Conservation (phyloP, 2,113 vertebrate genomes). For the Rhinopomastus cyanomelas region DNA sequence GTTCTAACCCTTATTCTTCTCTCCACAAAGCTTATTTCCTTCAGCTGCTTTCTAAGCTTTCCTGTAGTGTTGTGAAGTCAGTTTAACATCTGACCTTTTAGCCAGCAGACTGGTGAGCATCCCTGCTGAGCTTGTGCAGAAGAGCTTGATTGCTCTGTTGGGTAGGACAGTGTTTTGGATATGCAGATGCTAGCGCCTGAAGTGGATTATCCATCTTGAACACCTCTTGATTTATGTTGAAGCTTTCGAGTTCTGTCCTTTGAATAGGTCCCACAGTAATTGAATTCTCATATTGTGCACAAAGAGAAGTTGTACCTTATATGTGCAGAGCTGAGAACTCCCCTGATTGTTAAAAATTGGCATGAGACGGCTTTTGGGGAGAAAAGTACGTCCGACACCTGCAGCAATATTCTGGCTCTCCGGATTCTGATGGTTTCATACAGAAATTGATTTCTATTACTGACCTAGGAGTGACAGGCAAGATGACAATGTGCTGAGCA, state of each 20-base stretch:
- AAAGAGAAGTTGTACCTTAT: neutral
- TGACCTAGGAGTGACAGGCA: conserved; percentile 9
- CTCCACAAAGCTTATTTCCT: neutral
- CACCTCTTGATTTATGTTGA: conserved; percentile 22
- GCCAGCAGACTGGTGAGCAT: conserved; percentile 5
- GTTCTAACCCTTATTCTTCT: neutral
- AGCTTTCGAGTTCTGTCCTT: conserved; percentile 14
- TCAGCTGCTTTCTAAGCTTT: neutral
- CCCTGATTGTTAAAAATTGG: neutral
- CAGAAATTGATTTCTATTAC: conserved; percentile 50
- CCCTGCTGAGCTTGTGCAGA: neutral
- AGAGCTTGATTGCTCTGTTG: conserved; percentile 17
- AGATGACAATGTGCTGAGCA: conserved; percentile 1
- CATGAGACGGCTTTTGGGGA: neutral
- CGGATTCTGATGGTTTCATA: conserved; percentile 10
- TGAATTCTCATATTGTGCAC: conserved; percentile 25
- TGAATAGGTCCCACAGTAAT: conserved; percentile 37
- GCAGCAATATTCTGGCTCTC: conserved; percentile 27
- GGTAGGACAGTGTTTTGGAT: conserved; percentile 15
- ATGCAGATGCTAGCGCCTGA: conserved; percentile 32
- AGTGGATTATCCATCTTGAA: conserved; percentile 24
- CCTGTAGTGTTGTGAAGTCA: neutral
- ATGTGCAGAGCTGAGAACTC: conserved; percentile 1
- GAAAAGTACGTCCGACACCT: neutral
- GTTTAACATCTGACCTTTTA: conserved; percentile 46